These are phyloP conservation scores for Leptopilina boulardi DNA, from an alignment of 1,140 invertebrate species.

Conservation along the genomic window DNA sequence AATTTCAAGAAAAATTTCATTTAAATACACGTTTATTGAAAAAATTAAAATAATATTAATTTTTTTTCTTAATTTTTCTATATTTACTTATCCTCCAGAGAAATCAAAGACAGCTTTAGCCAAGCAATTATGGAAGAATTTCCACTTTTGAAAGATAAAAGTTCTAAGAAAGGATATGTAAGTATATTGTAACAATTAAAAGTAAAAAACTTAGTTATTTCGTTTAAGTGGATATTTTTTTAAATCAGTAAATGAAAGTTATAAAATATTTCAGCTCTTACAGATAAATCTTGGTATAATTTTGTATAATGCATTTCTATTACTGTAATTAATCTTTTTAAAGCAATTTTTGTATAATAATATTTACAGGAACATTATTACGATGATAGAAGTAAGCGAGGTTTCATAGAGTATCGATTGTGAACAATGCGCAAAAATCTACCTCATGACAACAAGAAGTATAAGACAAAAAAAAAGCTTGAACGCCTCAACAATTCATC, in stretches of 20 bases:
- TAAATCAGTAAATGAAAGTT: too few relatives aligned
- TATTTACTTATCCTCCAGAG: conserved; percentile 4
- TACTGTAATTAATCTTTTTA: background rate
- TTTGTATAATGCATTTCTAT: background rate
- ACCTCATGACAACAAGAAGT: conserved; percentile 21
- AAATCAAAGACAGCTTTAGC: conserved; percentile 34
- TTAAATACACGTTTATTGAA: too few relatives aligned
- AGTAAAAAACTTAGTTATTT: background rate
- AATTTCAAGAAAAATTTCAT: too few relatives aligned
- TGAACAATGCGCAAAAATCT: conserved; percentile 22
- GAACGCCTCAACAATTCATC: too few relatives aligned
- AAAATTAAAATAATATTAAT: background rate
- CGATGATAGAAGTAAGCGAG: conserved; percentile 9
- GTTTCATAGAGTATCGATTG: conserved; percentile 30
- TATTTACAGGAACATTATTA: conserved; percentile 37
- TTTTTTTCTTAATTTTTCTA: background rate
- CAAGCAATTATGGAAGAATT: conserved; percentile 20
- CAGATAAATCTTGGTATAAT: background rate
- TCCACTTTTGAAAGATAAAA: background rate
- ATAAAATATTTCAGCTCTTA: background rate
- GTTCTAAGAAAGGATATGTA: conserved; percentile 13
- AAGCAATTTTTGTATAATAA: too few relatives aligned
- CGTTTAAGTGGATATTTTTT: background rate
- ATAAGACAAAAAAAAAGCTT: conserved; percentile 21
- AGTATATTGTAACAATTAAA: conserved; percentile 1